Evolutionary conservation across 2,888 invertebrate genomes (phyloP), one percentile per base, ranked within the genome.

Genomic region (Monopis laevigella): DNA sequence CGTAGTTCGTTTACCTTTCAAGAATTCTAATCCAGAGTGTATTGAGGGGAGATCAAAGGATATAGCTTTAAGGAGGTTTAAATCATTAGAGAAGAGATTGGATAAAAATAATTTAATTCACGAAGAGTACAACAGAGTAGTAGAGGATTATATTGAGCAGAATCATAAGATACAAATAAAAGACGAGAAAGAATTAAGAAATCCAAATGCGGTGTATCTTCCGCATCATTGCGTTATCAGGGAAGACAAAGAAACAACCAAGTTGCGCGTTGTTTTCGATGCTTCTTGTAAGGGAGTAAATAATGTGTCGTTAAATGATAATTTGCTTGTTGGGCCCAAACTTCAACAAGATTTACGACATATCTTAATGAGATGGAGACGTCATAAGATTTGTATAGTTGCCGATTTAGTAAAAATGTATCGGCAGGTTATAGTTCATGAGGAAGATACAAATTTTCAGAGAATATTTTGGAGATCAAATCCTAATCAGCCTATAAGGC

Each of bases 371-470:
- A 40, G 53, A 30, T 54, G 47, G 48, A 40, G 54, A 46, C 35
- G 2, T 6, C 44, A 53, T 36, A n/a, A 7, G 14, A 35, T 52
- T 6, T 49, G 43, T 6, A 45, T 55, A 17, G 43, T 45, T 2
- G 52, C 52, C 1, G 53, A 52, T 36, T 18, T 54, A 10, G 44
- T 45, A 7, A 51, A 54, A 44, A 55, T 53, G 51, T 55, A 51
- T 34, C 13, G 54, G 7, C 48, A 48, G 30, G 44, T 53, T 0
- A 13, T 38, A 17, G 46, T 51, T 2, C 14, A 27, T 8, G 29
- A 40, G 18, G 27, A 44, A 10, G 43, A 53, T 39, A 42, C 44
- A 28, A 17, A 48, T 11, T 50, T 41, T 34, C 52, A 56, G 39
- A 43, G 46, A 30, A 49, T 51, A 6, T 6, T 51, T 4, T 50